Base-by-base conservation (phyloP, 2,888 invertebrate species). In the Apamea anceps region DNA sequence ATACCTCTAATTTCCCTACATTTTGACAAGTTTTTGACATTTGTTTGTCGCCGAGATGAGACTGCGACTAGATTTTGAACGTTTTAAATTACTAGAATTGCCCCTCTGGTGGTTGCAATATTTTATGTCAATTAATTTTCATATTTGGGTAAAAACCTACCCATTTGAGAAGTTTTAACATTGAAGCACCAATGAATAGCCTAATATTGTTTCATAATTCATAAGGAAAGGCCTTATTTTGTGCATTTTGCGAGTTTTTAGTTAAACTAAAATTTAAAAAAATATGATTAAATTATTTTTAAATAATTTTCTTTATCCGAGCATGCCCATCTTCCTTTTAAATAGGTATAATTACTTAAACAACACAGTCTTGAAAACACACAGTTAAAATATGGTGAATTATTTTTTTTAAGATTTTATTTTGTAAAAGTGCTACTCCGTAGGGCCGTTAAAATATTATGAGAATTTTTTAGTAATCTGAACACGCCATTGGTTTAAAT, bases 291-390 rank as follows among this genome's bases (percentile, higher is more conserved):
- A 25, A 32, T 5, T 25, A 48, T 54, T 37, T 62, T 79, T 2
- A 32, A 71, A 21, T 68, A 25, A 37, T 28, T 42, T 57, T 42
- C 67, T 72, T 72, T 37, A 80, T 80, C 85, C 76, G 85, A 89
- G 87, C 89, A 87, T 85, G 77, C 84, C 88, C 87, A 88, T 82
- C 84, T 32, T 79, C 80, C 25, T 80, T 72, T 85, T 81, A 75
- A 82, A 88, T 85, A 88, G 79, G 72, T 85, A 77, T 82, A 76
- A 89, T 85, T 87, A 89, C 89, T 89, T 90, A 91, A 92, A 92
- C 89, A 88, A 92, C 91, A 93, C 93, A 94, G 93, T 93, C 93
- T 93, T 94, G 87, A 91, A 85, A 92, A 92, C 91, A 90, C 90
- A 91, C 91, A 90, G 88, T 90, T 48, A 84, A 85, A 86, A 79